Evolutionary conservation across 2,113 vertebrate species (phyloP).

Genomic region (Poeciliopsis retropinna): DNA sequence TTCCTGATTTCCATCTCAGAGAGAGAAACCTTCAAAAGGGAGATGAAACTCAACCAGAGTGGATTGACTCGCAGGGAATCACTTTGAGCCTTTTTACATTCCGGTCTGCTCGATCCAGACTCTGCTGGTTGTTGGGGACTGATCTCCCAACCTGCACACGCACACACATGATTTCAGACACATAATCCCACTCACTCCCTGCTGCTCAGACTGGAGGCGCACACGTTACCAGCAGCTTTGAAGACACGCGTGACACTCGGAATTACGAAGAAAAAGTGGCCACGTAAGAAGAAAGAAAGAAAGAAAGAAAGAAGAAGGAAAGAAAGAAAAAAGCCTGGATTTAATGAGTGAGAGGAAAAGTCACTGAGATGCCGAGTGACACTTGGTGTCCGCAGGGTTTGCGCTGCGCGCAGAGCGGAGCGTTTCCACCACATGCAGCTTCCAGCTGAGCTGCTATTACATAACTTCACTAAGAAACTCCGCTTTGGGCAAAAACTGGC

Average conservation of each 20-base stretch:
- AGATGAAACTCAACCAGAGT: background rate
- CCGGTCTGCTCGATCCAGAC: constrained; percentile 28
- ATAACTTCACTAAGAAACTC: constrained; percentile 71
- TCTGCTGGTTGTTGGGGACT: constrained; percentile 27
- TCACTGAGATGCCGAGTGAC: constrained; percentile 44
- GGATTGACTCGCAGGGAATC: background rate
- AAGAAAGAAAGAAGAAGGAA: background rate
- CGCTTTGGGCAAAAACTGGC: constrained; percentile 17
- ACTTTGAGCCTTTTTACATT: constrained; percentile 44
- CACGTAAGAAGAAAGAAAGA: background rate
- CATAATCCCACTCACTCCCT: constrained; percentile 20
- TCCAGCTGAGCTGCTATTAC: constrained; percentile 49
- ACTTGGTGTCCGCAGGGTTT: constrained; percentile 47
- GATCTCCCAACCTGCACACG: constrained; percentile 24
- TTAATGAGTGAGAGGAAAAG: constrained; percentile 8
- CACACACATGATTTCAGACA: constrained; percentile 29
- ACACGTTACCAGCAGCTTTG: background rate
- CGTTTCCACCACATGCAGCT: constrained; percentile 32
- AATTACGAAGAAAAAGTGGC: constrained; percentile 5
- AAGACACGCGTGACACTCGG: constrained; percentile 25
- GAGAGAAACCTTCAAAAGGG: background rate
- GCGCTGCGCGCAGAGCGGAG: constrained; percentile 26
- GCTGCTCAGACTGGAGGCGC: background rate
- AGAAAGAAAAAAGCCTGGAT: background rate
- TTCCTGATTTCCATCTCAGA: background rate